These are phyloP conservation scores for Ctenodactylus gundi DNA, from an alignment of 2,113 vertebrate genomes.

Conservation along the genomic window DNA sequence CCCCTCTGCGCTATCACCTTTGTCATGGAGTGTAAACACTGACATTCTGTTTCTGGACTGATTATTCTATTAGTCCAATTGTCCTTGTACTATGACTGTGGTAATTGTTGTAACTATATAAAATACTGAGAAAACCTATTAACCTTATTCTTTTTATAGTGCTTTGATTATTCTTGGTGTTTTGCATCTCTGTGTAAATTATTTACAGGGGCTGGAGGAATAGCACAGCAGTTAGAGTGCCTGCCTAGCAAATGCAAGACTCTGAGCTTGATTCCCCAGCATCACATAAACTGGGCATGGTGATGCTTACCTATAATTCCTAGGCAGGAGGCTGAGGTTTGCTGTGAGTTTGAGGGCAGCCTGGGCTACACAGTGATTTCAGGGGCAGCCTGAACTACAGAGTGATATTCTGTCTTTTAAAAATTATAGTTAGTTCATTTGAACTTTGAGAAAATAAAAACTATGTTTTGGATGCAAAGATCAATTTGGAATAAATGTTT, in stretches of 20 bases:
- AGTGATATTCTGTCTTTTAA: no score
- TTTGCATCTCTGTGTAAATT: neutral
- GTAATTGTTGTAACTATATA: neutral
- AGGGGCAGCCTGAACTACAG: no score
- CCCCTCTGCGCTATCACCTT: neutral
- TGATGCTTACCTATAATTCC: no score
- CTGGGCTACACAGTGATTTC: no score
- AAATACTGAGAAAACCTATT: neutral
- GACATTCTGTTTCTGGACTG: neutral
- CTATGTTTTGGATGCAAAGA: neutral
- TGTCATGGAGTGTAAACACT: neutral
- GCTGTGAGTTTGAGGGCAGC: no score
- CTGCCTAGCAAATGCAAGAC: no score
- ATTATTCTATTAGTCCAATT: neutral
- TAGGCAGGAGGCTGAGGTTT: no score
- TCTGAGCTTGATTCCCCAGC: no score
- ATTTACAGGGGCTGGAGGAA: no score
- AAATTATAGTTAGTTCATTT: neutral
- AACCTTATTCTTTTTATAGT: neutral
- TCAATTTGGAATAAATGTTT: neutral
- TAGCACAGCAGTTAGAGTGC: no score
- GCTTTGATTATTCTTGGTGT: neutral
- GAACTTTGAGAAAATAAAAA: neutral
- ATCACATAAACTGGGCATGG: no score
- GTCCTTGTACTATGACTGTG: neutral